Conservation (phyloP, 2,797 vertebrate genomes). For the Typhlichthys eigenmanni region DNA sequence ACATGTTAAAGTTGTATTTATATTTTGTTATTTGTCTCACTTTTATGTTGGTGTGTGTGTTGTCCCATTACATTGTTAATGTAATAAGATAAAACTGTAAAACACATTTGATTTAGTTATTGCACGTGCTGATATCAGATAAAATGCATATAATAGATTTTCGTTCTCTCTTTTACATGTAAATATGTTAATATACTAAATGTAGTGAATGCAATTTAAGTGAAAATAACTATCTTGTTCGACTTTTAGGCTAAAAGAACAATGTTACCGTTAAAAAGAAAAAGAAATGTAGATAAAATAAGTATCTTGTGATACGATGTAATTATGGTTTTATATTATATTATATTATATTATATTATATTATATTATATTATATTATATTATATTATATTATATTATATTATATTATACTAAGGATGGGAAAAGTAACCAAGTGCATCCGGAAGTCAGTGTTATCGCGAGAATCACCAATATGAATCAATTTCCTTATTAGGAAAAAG, state of each 20-base stretch:
- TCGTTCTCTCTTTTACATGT: constrained; percentile 3
- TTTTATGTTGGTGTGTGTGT: background rate
- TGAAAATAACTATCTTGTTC: constrained; percentile 4
- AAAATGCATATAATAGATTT: background rate
- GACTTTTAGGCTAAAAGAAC: too few relatives aligned
- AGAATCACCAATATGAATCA: constrained; percentile 19
- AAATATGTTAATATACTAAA: constrained; percentile 2
- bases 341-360: background rate
- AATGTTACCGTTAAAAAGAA: too few relatives aligned
- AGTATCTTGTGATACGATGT: too few relatives aligned
- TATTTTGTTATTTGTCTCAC: constrained; percentile 4
- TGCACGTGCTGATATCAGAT: background rate
- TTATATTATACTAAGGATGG: background rate
- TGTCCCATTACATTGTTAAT: background rate
- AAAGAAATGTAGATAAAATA: too few relatives aligned
- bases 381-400: background rate
- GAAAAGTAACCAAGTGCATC: background rate
- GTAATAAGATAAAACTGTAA: background rate
- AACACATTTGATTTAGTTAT: background rate
- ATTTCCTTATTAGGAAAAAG: constrained; percentile 39
- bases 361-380: background rate
- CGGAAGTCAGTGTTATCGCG: constrained; percentile 33
- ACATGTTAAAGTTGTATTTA: background rate
- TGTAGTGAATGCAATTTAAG: constrained; percentile 3
- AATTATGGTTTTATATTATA: background rate